Conservation (phyloP, 2,888 invertebrate genomes). For the Tetranychus piercei region DNA sequence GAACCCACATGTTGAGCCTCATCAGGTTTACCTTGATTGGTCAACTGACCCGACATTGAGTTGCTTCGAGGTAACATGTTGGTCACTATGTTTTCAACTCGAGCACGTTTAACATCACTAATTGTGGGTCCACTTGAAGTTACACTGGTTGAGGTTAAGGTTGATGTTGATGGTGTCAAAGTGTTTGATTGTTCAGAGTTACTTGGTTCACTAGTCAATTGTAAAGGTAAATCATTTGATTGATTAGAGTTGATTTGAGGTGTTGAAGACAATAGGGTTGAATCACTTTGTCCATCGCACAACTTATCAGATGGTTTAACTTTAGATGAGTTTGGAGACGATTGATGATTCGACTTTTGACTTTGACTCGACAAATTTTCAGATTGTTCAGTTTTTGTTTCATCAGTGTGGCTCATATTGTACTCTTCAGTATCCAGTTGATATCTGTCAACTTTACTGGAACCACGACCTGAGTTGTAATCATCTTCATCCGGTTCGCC, state of each 20-base stretch:
- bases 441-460: not conserved
- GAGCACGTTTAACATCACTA: slow-evolving; percentile 54
- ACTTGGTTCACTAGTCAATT: not conserved
- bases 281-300: not conserved
- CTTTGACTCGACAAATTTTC: not conserved
- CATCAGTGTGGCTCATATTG: not conserved
- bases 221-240: not conserved
- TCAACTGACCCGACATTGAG: not conserved
- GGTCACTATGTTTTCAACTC: slow-evolving; percentile 85
- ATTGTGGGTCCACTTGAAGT: slow-evolving; percentile 35
- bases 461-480: not conserved
- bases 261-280: not conserved
- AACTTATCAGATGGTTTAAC: not conserved
- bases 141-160: not conserved
- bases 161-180: slow-evolving; percentile 5
- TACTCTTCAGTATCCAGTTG: not conserved
- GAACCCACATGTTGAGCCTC: not conserved
- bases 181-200: not conserved
- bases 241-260: not conserved
- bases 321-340: no score
- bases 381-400: not conserved
- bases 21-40: not conserved
- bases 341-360: not conserved
- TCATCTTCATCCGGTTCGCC: not conserved
- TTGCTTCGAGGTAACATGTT: slow-evolving; percentile 45